Evolutionary conservation across 2,113 vertebrate species (phyloP).

Genomic region (Protomyctophum bolini): DNA sequence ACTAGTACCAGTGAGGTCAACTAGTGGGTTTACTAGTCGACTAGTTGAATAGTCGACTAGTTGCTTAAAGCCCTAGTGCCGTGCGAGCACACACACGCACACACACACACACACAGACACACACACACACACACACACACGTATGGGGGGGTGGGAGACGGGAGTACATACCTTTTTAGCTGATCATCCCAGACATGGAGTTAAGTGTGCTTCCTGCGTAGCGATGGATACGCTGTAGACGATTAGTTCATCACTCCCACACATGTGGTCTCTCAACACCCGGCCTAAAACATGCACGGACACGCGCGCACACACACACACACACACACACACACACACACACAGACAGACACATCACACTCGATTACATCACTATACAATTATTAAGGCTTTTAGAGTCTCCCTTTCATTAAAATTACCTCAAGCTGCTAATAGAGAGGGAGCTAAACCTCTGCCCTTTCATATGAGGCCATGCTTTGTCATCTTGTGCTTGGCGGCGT

Average conservation of each 20-base stretch:
- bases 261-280: not conserved
- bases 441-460: conserved; percentile 1
- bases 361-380: not conserved
- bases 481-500: conserved; percentile 6
- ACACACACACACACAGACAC: conserved; percentile 3
- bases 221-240: conserved; percentile 20
- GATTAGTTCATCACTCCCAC: conserved; percentile 13
- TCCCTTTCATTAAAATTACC: conserved; percentile 4
- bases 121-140: no score
- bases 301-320: conserved; percentile 12
- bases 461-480: conserved; percentile 18
- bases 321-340: conserved; percentile 1
- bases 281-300: not conserved
- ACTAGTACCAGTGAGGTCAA: no score
- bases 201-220: conserved; percentile 7
- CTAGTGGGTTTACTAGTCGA: conserved; percentile 5
- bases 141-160: no score
- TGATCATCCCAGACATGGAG: conserved; percentile 14
- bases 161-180: conserved; percentile 20
- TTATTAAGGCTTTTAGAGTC: conserved; percentile 15
- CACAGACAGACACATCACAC: no score
- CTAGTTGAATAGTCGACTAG: not conserved
- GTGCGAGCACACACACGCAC: not conserved
- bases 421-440: not conserved
- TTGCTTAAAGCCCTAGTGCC: not conserved